Base-by-base conservation (phyloP, 2,797 vertebrate genomes). In the Sebastolobus altivelis region DNA sequence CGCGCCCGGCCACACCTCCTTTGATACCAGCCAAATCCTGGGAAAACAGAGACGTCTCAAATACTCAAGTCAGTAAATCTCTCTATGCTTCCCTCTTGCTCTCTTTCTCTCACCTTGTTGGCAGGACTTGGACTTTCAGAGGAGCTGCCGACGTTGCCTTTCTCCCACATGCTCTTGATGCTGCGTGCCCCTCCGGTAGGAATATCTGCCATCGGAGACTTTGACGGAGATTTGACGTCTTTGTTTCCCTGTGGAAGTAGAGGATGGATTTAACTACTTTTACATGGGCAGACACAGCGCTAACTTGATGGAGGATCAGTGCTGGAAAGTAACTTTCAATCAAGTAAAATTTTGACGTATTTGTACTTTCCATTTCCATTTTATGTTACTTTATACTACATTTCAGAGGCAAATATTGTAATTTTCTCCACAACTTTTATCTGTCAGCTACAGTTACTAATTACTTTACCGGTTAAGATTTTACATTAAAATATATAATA, bases 91-190 rank as follows among this genome's bases (percentile, higher is more conserved):
- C 25, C 13, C 4, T 33, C 46, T 33, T n/a, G 56, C n/a, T 52
- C 2, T 37, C 38, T 52, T 11, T 52, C 2, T 5, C 29, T 79
- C 82, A 98, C 98, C 97, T 99, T 99, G 85, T 96, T 97, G 40
- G 93, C 94, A 46, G 96, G 91, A 46, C 96, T 90, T 5, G 95
- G 84, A n/a, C 93, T 96, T 37, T 96, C 92, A 7, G 96, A 92
- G 29, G 97, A 90, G 37, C 94, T 93, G 59, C 96, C 92, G 5
- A 97, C 91, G 1, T 97, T 97, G 33, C 98, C 98, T 83, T 97
- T 98, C 93, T 99, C 98, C 98, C 98, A 99, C 97, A 98, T 98
- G 93, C 94, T 99, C 94, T 99, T 99, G 87, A 99, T 99, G 67
- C 93, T 99, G 74, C 97, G 97, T 0, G 97, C 96, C 13, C 96